A percentile compares a stretch with the other conserved stretches of the same genome.
phyloP scores from a whole-genome alignment of 2,113 vertebrate genomes.

The Buteo buteo region DNA sequence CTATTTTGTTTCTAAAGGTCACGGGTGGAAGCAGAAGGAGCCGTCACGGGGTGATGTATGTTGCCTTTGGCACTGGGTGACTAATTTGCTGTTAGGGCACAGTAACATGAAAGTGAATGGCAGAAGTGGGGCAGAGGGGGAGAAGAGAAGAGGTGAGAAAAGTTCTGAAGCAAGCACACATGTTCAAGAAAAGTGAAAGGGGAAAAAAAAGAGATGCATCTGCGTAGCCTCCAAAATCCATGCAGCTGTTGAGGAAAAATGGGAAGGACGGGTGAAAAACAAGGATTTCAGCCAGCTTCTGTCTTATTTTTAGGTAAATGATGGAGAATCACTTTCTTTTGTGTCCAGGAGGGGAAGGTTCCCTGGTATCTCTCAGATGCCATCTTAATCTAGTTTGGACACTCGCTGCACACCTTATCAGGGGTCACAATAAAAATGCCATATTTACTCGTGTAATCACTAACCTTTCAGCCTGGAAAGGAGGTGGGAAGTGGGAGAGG shows the following conservation, averaged over 20 bases:
- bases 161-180: neutral
- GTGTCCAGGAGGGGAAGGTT: neutral
- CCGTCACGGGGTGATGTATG: neutral
- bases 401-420: rapidly evolving
- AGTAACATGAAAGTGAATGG: neutral
- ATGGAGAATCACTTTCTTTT: neutral
- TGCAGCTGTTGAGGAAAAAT: neutral
- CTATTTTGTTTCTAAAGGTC: constrained; percentile 41
- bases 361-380: neutral
- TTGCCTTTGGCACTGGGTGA: neutral
- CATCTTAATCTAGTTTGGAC: neutral
- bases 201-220: too few species aligned
- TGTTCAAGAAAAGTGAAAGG: neutral
- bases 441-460: neutral
- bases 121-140: neutral
- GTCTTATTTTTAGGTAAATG: rapidly evolving
- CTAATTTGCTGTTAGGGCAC: neutral
- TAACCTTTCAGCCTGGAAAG: neutral
- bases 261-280: neutral
- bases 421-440: neutral
- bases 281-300: neutral
- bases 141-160: neutral
- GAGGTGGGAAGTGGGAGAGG: neutral
- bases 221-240: neutral
- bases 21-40: constrained; percentile 16